Percentiles rank a stretch among this genome's conserved stretches.
Conservation (phyloP, 2,113 vertebrate genomes). For the Albula goreensis region DNA sequence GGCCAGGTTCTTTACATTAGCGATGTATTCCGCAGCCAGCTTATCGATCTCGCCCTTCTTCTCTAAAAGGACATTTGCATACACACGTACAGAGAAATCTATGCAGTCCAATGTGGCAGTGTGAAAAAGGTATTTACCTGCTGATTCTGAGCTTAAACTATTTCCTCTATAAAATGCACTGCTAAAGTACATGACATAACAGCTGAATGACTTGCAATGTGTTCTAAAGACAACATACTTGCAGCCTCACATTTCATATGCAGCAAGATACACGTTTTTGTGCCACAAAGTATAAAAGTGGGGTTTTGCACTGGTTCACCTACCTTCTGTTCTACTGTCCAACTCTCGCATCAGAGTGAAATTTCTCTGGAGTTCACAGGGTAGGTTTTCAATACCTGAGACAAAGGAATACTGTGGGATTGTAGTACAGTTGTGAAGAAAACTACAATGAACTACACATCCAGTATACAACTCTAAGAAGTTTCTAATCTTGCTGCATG, state of each 20-base stretch:
- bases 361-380: slow-evolving; percentile 93
- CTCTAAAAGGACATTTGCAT: slow-evolving; percentile 65
- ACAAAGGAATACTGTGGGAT: slow-evolving; percentile 12
- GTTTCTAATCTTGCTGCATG: background rate
- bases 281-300: background rate
- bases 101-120: background rate
- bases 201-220: too few relatives aligned
- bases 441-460: background rate
- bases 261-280: too few relatives aligned
- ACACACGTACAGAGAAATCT: background rate
- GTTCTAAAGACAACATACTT: too few relatives aligned
- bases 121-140: too few relatives aligned
- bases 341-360: slow-evolving; percentile 95
- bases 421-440: background rate
- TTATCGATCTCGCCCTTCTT: slow-evolving; percentile 93
- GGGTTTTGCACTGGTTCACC: background rate
- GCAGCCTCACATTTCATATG: too few relatives aligned
- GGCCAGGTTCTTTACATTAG: slow-evolving; percentile 79
- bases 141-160: too few relatives aligned
- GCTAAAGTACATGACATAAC: too few relatives aligned
- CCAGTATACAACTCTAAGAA: background rate
- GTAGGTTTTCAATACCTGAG: slow-evolving; percentile 93
- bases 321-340: slow-evolving; percentile 94
- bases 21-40: slow-evolving; percentile 88
- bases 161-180: too few relatives aligned